These are phyloP conservation scores for Ashinkailepas kermadecensis DNA, from an alignment of 2,888 invertebrate genomes.

Conservation along the genomic window DNA sequence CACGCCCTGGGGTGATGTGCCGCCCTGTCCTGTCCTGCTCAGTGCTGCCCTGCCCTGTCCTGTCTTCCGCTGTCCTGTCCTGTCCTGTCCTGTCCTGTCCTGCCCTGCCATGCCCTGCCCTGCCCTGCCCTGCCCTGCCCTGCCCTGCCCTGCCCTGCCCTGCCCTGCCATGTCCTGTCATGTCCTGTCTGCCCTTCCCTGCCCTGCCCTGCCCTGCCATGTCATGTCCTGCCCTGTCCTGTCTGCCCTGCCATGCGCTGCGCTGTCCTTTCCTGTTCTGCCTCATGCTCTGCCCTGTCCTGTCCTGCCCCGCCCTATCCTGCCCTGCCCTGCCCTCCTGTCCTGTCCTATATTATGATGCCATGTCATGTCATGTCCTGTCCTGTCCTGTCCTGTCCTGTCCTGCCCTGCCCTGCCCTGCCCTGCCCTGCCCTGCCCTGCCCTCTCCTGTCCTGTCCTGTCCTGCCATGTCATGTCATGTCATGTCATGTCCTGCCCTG, in stretches of 20 bases:
- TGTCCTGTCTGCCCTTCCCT: neutral
- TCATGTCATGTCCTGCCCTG: too few species aligned
- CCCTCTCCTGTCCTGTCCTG: too few species aligned
- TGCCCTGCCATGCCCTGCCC: neutral
- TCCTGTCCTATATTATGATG: too few species aligned
- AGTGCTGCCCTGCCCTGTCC: neutral
- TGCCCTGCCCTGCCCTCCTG: neutral
- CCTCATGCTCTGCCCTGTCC: neutral
- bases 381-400: too few species aligned
- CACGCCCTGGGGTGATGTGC: too few species aligned
- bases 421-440: too few species aligned
- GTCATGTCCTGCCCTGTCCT: too few species aligned
- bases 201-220: too few species aligned
- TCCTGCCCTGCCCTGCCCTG: too few species aligned
- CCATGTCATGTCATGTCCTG: too few species aligned
- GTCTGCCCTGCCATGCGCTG: neutral
- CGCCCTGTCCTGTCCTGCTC: too few species aligned
- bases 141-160: neutral
- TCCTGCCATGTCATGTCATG: too few species aligned
- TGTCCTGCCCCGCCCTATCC: neutral
- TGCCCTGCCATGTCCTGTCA: neutral
- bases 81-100: neutral
- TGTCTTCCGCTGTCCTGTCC: neutral
- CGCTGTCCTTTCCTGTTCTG: neutral
- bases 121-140: neutral